Base-by-base conservation (phyloP, 2,113 vertebrate species). In the Microtus montanus region DNA sequence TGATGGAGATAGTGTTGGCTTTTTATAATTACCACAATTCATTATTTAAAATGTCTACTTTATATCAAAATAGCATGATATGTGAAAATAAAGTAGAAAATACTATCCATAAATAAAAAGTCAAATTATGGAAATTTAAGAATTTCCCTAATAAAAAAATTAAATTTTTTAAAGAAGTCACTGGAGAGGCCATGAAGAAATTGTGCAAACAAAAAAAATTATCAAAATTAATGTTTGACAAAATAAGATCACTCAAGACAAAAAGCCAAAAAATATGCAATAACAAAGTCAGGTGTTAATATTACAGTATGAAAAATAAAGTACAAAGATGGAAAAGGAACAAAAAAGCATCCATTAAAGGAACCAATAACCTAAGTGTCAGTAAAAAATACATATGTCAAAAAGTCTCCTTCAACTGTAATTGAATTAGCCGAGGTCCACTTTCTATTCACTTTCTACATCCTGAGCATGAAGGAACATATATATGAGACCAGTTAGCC, bases 141-240 rank as follows among this genome's bases (percentile, higher is more conserved):
- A 28, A 64, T 64, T 10, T 63, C 20, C 4, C 11, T 28, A 30
- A 64, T 64, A 64, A 64, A 64, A 64, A 64, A 71, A 17, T 5
- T 26, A 41, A 74, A 1, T 44, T 44, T 38, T 73, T 35, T 49
- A 6, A 52, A 38, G 35, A 33, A 80, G 35, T 10, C 0, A 63
- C 7, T 44, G 20, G 3, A 66, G 2, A 2, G 2, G 7, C 38
- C 41, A 87, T 0, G 22, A 7, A 33, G n/a, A 28, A 41, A 41
- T 73, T 79, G 26, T 54, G 22, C 28, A 91, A 10, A 7, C 6
- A 20, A 66, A 33, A 38, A 28, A 63, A 22, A 49, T 2, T 6
- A 79, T 2, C 0, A 73, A 73, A 64, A 15, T 3, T 82, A 54
- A 91, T 44, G 4, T 3, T 38, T 44, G 9, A 44, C 7, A 7